A percentile compares a stretch with the other conserved stretches of the same genome.
These are phyloP conservation scores for Etheostoma perlongum DNA, from an alignment of 2,797 vertebrate species.

Conservation along the genomic window DNA sequence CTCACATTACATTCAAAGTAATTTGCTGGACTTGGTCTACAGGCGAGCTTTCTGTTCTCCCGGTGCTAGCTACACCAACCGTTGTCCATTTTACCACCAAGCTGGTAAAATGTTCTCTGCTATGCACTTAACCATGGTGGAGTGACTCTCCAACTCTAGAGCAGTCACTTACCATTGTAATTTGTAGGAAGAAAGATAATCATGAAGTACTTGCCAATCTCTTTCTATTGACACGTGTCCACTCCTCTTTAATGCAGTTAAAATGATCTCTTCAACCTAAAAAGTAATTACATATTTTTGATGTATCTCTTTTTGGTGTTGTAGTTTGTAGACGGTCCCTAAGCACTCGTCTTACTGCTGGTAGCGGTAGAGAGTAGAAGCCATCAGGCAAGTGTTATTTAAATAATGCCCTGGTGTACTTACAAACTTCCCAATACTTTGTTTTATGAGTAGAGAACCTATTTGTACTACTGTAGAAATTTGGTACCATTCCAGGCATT, in stretches of 20 bases:
- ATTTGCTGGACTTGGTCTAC: neutral
- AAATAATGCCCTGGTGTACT: too few relatives aligned
- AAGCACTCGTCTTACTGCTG: too few relatives aligned
- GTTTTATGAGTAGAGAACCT: too few relatives aligned
- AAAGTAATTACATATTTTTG: too few relatives aligned
- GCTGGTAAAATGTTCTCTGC: neutral
- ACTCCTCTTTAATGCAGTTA: neutral
- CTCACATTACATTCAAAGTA: neutral
- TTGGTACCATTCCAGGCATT: too few relatives aligned
- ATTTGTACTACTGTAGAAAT: too few relatives aligned
- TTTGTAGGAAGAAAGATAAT: neutral
- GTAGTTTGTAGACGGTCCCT: too few relatives aligned
- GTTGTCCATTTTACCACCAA: too few relatives aligned
- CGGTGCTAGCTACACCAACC: neutral
- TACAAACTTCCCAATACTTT: too few relatives aligned
- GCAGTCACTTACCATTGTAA: neutral
- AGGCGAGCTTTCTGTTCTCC: neutral
- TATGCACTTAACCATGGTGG: neutral
- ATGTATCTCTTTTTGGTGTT: too few relatives aligned
- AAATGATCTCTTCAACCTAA: neutral
- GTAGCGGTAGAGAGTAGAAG: too few relatives aligned
- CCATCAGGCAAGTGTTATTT: too few relatives aligned
- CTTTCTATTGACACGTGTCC: neutral
- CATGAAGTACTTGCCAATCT: neutral
- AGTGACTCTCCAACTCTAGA: conserved; percentile 11